Evolutionary conservation across 2,888 invertebrate genomes (phyloP), one percentile per base, ranked within the genome.

Genomic region (Hyposoter dolosus): DNA sequence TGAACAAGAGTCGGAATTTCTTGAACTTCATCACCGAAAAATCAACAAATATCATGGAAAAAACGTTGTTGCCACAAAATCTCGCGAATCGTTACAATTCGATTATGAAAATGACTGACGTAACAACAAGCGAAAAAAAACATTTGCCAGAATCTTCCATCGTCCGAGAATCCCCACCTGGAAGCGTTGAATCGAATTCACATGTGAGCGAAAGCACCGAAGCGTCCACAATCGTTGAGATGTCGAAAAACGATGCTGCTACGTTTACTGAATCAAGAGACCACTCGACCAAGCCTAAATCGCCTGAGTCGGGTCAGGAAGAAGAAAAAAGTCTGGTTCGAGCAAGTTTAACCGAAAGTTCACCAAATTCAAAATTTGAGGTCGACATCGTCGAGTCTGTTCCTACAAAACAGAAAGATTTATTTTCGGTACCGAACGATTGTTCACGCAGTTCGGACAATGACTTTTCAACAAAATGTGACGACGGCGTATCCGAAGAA

Each of bases 11-110:
- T 82, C 91, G 92, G 0, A 90, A 93, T 74, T 93, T 93, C 79
- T 82, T 93, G 15, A 93, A 93, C 56, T 93, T 92, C 19, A 93
- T 93, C 28, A 93, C 92, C 10, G 93, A 93, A 72, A 93, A 93
- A 75, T 93, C 93, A 0, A 92, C 93, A 19, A 93, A 93, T 35
- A 93, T 93, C 7, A 93, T 93, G 92, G 93, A 93, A 60, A 93
- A 91, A 84, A 90, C 92, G 6, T 84, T 93, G n/a, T 84, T 93
- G 63, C 92, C 93, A 5, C 93, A 93, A 17, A 90, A 93, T 82
- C 89, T 93, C 74, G 87, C 90, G 17, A 85, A 88, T 53, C 90
- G 89, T 71, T 91, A 92, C 71, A 90, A 90, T 85, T 82, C 86
- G 6, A 78, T 86, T 3, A 65, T 82, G 9, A 86, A 82, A 56